Evolutionary conservation across 1,140 invertebrate species (phyloP).

Genomic region (Drosophila baimaii): DNA sequence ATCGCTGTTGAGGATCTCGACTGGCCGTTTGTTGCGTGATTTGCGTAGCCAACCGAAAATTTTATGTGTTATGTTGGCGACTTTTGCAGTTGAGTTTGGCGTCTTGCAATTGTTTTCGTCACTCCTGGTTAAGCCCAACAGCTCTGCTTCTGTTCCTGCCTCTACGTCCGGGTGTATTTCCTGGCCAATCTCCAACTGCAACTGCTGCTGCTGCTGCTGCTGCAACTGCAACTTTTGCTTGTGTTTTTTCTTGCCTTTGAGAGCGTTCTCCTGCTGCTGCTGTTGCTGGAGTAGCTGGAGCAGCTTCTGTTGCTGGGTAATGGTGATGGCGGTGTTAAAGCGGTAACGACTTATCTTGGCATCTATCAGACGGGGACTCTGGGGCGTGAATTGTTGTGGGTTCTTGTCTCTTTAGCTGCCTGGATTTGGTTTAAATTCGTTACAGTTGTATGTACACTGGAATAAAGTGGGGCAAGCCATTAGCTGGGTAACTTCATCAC

Average conservation of each 20-base stretch:
- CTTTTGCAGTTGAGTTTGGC: constrained; percentile 78
- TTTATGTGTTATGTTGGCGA: constrained; percentile 83
- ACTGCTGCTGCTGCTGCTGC: constrained; percentile 8
- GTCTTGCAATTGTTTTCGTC: constrained; percentile 69
- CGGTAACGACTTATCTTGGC: constrained; percentile 78
- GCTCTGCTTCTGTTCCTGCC: constrained; percentile 19
- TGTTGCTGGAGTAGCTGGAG: constrained; percentile 58
- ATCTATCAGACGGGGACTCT: constrained; percentile 45
- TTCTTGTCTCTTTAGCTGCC: constrained; percentile 8
- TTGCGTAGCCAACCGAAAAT: constrained; percentile 80
- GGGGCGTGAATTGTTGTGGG: constrained; percentile 5
- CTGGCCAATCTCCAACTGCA: constrained; percentile 33
- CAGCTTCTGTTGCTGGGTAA: constrained; percentile 58
- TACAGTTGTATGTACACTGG: constrained; percentile 63
- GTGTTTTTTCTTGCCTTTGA: constrained; percentile 15
- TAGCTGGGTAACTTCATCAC: constrained; percentile 3
- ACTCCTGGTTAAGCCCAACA: constrained; percentile 40
- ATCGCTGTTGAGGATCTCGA: constrained; percentile 76
- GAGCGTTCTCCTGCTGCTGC: constrained; percentile 26
- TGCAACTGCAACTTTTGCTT: constrained; percentile 13
- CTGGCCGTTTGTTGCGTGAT: constrained; percentile 75
- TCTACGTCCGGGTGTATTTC: constrained; percentile 7
- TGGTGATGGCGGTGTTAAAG: constrained; percentile 73
- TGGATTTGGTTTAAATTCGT: constrained; percentile 65
- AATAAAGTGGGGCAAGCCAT: constrained; percentile 40